Percentiles rank a stretch among this genome's conserved stretches.
Conservation (phyloP, 2,113 vertebrate species). For the Pogonocichla stellata region DNA sequence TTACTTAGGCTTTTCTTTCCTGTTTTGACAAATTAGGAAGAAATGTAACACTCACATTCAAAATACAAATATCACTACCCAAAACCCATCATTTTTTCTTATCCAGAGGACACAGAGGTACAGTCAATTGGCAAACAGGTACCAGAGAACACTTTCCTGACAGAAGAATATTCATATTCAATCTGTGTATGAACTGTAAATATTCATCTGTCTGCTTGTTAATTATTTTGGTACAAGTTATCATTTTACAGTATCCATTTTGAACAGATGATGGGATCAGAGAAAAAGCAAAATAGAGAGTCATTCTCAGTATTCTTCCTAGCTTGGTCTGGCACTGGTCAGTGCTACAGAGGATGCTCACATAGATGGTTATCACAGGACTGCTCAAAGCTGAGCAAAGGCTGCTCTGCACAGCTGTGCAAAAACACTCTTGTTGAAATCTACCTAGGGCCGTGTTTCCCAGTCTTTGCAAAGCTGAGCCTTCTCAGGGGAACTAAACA, state of each 20-base stretch:
- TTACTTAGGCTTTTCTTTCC: constrained; percentile 9
- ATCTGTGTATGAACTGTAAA: background rate
- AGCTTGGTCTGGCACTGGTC: background rate
- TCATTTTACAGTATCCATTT: background rate
- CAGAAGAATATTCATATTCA: background rate
- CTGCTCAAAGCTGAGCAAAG: background rate
- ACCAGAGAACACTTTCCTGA: background rate
- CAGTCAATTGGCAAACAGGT: background rate
- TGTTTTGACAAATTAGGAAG: constrained; percentile 25
- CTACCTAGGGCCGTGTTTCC: background rate
- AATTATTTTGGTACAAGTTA: background rate
- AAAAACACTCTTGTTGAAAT: background rate
- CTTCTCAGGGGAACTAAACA: background rate
- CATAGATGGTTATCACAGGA: background rate
- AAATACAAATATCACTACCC: background rate
- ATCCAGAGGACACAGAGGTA: background rate
- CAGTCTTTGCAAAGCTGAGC: background rate
- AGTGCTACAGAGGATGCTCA: background rate
- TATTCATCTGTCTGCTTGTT: background rate
- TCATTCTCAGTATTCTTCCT: background rate
- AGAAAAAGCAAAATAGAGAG: background rate
- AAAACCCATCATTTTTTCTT: background rate
- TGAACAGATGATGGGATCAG: background rate
- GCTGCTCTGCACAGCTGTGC: background rate
- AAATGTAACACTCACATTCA: background rate